phyloP scores from a whole-genome alignment of 2,888 invertebrate species.

The Alloplasta piceator region DNA sequence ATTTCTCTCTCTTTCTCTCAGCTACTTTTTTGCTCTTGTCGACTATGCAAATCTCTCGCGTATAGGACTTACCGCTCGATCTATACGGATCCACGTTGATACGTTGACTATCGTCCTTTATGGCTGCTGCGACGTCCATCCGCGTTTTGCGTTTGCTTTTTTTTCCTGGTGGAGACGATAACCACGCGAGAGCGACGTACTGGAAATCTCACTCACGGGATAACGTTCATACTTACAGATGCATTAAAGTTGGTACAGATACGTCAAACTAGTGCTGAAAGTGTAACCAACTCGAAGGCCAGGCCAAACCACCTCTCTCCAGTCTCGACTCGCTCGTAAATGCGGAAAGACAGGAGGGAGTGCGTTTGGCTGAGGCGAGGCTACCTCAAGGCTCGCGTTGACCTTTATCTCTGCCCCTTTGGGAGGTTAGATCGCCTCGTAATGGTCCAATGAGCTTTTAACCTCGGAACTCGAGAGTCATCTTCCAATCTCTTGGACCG shows the following conservation, averaged over 20 bases:
- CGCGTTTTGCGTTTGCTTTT: constrained; percentile 1
- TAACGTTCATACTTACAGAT: constrained; percentile 53
- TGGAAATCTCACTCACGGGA: constrained; percentile 57
- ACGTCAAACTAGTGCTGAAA: neutral
- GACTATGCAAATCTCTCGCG: constrained; percentile 61
- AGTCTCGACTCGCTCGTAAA: too few species aligned
- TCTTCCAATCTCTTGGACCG: too few species aligned
- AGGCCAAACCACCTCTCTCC: too few species aligned
- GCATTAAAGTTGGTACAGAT: constrained; percentile 45
- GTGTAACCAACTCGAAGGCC: too few species aligned
- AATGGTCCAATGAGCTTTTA: too few species aligned
- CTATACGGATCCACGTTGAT: constrained; percentile 41
- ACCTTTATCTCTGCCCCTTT: too few species aligned
- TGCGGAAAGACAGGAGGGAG: too few species aligned
- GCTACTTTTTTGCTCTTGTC: constrained; percentile 35
- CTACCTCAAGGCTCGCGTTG: too few species aligned
- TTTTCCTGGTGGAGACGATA: neutral
- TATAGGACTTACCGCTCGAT: constrained; percentile 26
- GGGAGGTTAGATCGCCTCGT: too few species aligned
- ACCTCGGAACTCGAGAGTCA: too few species aligned
- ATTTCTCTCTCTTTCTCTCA: constrained; percentile 26
- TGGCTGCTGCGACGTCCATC: constrained; percentile 1
- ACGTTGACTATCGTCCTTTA: constrained; percentile 34
- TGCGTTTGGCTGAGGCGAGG: too few species aligned
- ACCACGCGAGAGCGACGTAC: constrained; percentile 42